Evolutionary conservation across 2,113 vertebrate species (phyloP), one percentile per base, ranked within the genome.

Genomic region (Uria aalge): DNA sequence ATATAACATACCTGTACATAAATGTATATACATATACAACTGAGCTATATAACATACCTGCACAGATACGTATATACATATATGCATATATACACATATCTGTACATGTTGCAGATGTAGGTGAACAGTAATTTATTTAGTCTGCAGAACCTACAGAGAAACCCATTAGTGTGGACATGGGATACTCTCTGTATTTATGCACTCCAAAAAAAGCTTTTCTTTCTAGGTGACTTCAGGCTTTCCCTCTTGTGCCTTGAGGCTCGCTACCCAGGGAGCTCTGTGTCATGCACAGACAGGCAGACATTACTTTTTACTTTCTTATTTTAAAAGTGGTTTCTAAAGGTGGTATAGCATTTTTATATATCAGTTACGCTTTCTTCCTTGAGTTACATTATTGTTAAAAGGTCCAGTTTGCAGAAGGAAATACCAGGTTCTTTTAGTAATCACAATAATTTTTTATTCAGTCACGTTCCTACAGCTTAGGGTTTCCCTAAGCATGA

Each of bases 91-190:
- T 48, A 22, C 20, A 22, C 20, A 40, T 11, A 52, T 5, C 22
- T 53, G 26, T 4, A 27, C 1, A 4, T 1, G 4, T 14, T n/a
- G 15, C 60, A 40, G 4, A 23, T 5, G 13, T 17, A 47, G 32
- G 21, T 7, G 21, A 92, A n/a, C 18, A 57, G 60, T 34, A 50
- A 62, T 63, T 57, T 17, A 62, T 18, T 53, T 11, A 21, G 16
- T 30, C 52, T 26, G 26, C 24, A 60, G 64, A 74, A 62, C 23
- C 24, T 62, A 48, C 27, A 71, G 36, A 71, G 20, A 71, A 82
- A 63, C 22, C 12, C 23, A 26, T 15, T 1, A 77, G 29, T 2
- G 4, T 5, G 66, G 38, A n/a, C 9, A 22, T 2, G 16, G 14
- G 36, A 63, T 34, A 32, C 12, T 24, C 41, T 27, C n/a, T 21